phyloP scores from a whole-genome alignment of 2,113 vertebrate genomes.

The Anhinga rufa region DNA sequence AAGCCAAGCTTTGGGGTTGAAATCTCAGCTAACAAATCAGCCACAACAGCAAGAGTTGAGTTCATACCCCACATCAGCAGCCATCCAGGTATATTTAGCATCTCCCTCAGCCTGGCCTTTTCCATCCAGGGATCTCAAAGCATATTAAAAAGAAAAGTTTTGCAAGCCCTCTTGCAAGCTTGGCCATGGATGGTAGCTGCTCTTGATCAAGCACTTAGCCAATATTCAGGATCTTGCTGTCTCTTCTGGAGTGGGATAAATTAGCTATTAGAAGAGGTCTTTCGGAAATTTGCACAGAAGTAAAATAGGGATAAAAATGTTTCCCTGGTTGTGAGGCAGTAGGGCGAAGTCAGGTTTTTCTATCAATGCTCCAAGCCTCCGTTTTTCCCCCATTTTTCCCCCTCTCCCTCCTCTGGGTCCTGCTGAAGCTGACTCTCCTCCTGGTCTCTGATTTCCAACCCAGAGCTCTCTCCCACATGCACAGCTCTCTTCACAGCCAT shows the following conservation, averaged over 20 bases:
- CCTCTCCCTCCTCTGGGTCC: not conserved
- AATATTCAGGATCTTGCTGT: not conserved
- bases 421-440: not conserved
- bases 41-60: not conserved
- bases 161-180: not conserved
- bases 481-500: not conserved
- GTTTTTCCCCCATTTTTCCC: not conserved
- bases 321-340: not conserved
- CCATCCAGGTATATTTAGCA: not conserved
- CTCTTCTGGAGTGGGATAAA: not conserved
- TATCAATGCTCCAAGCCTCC: not conserved
- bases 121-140: not conserved
- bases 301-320: not conserved
- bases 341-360: not conserved
- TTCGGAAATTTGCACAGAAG: not conserved
- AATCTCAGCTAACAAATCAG: not conserved
- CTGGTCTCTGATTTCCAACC: not conserved
- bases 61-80: not conserved
- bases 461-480: fast-evolving
- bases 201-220: not conserved
- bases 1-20: not conserved
- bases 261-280: not conserved
- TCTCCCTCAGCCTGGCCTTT: not conserved
- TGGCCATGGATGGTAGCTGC: not conserved
- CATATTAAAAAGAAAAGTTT: not conserved